phyloP scores from a whole-genome alignment of 2,113 vertebrate species.

The Brachypteracias leptosomus region DNA sequence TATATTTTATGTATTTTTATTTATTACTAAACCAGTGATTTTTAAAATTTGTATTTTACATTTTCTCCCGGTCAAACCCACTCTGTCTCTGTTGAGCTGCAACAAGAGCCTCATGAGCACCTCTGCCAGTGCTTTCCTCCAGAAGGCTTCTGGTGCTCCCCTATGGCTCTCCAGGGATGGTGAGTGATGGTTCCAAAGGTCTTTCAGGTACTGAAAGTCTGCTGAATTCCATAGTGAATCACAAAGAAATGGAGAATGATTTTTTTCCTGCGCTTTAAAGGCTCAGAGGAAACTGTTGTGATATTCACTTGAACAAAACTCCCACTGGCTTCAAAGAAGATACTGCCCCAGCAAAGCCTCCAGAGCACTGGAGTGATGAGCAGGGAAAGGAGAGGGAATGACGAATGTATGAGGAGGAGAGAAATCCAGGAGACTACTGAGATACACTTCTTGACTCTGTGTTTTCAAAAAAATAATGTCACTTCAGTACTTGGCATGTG shows the following conservation, averaged over 20 bases:
- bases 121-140: rapidly evolving
- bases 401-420: neutral
- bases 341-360: neutral
- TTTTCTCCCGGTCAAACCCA: neutral
- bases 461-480: neutral
- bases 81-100: rapidly evolving
- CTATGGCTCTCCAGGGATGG: rapidly evolving
- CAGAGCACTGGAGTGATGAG: neutral
- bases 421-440: rapidly evolving
- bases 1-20: neutral
- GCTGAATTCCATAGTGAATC: neutral
- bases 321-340: neutral
- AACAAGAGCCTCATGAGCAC: neutral
- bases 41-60: neutral
- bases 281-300: neutral
- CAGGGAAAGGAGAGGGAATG: neutral
- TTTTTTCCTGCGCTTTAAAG: neutral
- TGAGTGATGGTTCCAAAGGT: rapidly evolving
- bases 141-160: neutral
- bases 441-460: rapidly evolving
- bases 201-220: neutral
- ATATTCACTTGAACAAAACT: neutral
- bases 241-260: rapidly evolving
- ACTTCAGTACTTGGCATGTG: rapidly evolving
- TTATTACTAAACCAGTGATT: neutral